Evolutionary conservation across 2,113 vertebrate genomes (phyloP).

Genomic region (Pedetes capensis): DNA sequence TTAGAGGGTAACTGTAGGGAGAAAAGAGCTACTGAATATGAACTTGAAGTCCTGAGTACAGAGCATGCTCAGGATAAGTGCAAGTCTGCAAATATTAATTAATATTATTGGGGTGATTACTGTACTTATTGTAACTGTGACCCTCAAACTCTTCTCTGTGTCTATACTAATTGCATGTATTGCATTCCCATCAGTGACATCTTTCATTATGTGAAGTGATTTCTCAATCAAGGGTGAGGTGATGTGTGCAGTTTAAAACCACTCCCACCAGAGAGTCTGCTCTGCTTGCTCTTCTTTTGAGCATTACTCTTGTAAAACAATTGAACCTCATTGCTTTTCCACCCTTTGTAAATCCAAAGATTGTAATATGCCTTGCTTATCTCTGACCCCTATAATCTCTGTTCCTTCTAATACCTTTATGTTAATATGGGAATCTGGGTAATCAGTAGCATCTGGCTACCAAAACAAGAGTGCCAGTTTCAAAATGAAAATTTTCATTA

Average conservation of each 20-base stretch:
- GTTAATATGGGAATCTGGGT: not conserved
- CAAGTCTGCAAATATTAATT: not conserved
- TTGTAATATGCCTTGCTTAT: not conserved
- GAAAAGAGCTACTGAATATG: not conserved
- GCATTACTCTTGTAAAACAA: conserved; percentile 3
- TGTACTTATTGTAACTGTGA: not conserved
- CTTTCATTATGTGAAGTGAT: not conserved
- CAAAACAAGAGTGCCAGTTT: not conserved
- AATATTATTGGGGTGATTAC: not conserved
- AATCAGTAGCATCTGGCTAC: not conserved
- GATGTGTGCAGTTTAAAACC: not conserved
- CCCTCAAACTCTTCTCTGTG: not conserved
- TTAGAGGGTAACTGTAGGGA: not conserved
- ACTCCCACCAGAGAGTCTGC: not conserved
- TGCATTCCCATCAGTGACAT: not conserved
- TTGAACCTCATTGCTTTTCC: not conserved
- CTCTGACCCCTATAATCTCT: not conserved
- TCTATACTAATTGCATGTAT: not conserved
- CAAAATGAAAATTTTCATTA: conserved; percentile 16
- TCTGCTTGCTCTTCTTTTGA: not conserved
- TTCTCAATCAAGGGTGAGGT: not conserved
- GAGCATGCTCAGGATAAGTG: not conserved
- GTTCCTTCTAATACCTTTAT: not conserved
- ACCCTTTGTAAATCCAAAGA: not conserved
- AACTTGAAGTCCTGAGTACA: not conserved